Percentiles rank a stretch among this genome's conserved stretches.
Evolutionary conservation across 2,113 vertebrate species (phyloP).

Genomic region (Phylloscopus trochilus): DNA sequence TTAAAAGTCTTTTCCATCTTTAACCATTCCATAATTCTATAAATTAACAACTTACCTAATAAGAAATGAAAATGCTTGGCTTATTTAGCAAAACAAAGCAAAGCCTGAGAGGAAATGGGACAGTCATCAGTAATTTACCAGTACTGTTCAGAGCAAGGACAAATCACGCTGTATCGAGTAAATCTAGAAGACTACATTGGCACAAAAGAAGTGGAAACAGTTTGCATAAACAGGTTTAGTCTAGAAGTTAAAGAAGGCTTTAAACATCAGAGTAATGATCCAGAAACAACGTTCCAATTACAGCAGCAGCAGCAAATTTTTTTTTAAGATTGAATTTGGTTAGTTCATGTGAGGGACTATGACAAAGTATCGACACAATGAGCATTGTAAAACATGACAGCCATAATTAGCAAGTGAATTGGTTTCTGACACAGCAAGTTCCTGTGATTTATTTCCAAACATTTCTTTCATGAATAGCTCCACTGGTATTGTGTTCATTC

Average conservation of each 20-base stretch:
- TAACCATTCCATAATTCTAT: background rate
- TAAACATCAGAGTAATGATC: background rate
- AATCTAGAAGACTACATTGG: background rate
- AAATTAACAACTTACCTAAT: background rate
- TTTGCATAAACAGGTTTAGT: background rate
- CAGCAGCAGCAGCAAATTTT: background rate
- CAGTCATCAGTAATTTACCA: background rate
- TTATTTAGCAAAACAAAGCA: background rate
- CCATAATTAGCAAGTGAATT: constrained; percentile 27
- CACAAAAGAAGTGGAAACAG: background rate
- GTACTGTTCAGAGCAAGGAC: background rate
- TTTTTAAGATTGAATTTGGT: background rate
- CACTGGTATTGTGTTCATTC: constrained; percentile 19
- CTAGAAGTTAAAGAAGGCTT: background rate
- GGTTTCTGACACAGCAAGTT: background rate
- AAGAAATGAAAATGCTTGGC: background rate
- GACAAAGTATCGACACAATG: background rate
- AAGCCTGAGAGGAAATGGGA: background rate
- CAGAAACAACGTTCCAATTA: background rate
- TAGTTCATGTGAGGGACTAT: background rate
- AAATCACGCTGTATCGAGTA: background rate
- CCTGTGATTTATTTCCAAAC: constrained; percentile 41
- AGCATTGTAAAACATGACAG: background rate
- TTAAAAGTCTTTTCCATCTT: background rate
- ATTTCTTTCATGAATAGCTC: constrained; percentile 13